Base-by-base conservation (phyloP, 1,140 invertebrate species). In the Hycleus cichorii region DNA sequence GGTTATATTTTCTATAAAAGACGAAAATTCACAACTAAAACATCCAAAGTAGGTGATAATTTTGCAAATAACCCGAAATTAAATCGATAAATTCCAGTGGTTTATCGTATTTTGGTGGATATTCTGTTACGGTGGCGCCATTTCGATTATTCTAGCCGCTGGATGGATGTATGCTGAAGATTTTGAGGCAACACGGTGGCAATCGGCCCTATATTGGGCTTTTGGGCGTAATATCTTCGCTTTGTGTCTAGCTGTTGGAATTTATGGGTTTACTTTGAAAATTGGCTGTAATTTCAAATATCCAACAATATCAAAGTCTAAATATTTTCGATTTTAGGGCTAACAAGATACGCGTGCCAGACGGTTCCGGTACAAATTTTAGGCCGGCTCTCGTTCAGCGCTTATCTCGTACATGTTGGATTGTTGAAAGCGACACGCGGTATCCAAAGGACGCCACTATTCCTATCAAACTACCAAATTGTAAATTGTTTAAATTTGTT, bases 131-230 rank as follows among this genome's bases (percentile, higher is more conserved):
- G 59, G 58, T 47, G 42, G 64, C 18, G 62, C 64, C 25, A 42
- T 64, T 11, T 50, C 51, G n/a, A 53, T 68, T 7, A 44, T 68
- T 12, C 32, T 62, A 49, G 57, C 66, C 50, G 62, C 64, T n/a
- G 56, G 43, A n/a, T 12, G 56, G 27, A 62, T 66, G 53, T 68
- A 64, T 42, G 24, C 58, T 39, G 46, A 58, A 4, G 43, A 40
- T 8, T 68, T 60, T 58, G 9, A 47, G 18, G 46, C 51, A 38
- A 62, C 64, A 3, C 47, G 48, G 3, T 2, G 64, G 3, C 44
- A 51, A 57, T 64, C 62, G 44, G 64, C 68, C 7, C n/a, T 69
- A 4, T 69, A 69, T 57, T 64, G 59, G 60, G 42, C 64, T 12
- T 51, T 58, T 39, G 64, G 64, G 3, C 66, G 64, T 63, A 66